Evolutionary conservation across 2,888 invertebrate genomes (phyloP).

Genomic region (Leptinotarsa haldemani): DNA sequence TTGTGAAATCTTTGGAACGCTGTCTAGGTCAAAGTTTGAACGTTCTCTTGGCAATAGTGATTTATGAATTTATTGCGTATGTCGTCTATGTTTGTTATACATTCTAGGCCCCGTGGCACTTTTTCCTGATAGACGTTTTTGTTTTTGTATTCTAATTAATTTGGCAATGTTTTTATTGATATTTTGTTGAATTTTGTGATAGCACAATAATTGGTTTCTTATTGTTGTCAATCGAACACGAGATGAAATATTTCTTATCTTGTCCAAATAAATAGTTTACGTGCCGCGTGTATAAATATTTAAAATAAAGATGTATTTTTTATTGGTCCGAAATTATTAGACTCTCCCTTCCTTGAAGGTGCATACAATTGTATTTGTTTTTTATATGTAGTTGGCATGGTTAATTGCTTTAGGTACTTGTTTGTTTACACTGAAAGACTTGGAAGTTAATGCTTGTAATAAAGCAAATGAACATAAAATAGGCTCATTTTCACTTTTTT

Average conservation of each 20-base stretch:
- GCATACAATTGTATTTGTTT: too few relatives aligned
- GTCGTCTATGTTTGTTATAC: neutral
- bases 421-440: too few relatives aligned
- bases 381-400: too few relatives aligned
- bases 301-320: neutral
- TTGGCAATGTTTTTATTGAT: neutral
- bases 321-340: too few relatives aligned
- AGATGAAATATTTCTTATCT: neutral
- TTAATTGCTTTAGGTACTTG: too few relatives aligned
- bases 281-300: neutral
- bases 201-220: neutral
- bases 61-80: conserved; percentile 5
- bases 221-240: neutral
- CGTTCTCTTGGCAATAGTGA: conserved; percentile 13
- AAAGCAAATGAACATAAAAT: too few relatives aligned
- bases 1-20: conserved; percentile 30
- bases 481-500: too few relatives aligned
- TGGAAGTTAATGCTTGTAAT: too few relatives aligned
- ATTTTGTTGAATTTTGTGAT: neutral
- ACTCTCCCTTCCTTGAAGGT: too few relatives aligned
- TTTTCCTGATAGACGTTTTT: neutral
- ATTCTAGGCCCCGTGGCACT: neutral
- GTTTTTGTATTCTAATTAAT: neutral
- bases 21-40: conserved; percentile 38
- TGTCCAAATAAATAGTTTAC: neutral